Conservation (phyloP, 2,113 vertebrate genomes). For the Ceyx melanurus region DNA sequence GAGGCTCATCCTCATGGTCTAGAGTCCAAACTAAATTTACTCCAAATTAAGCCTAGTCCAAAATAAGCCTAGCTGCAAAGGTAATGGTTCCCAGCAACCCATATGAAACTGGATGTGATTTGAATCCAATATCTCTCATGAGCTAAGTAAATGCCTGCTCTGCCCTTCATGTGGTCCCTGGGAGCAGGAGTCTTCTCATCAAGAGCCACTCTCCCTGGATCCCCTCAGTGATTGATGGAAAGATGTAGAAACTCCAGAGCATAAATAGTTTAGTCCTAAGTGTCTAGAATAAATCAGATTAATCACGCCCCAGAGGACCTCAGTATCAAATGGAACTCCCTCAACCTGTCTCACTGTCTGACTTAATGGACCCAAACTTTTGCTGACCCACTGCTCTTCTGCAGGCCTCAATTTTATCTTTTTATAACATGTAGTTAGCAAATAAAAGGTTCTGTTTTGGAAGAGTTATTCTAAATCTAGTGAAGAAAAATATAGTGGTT, state of each 20-base stretch:
- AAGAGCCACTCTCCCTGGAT: slow-evolving; percentile 36
- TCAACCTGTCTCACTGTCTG: not conserved
- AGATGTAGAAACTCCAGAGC: slow-evolving; percentile 9
- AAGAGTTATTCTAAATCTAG: not conserved
- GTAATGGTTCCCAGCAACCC: not conserved
- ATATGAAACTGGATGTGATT: not conserved
- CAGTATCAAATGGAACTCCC: not conserved
- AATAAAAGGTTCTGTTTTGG: not conserved
- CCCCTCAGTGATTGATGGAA: slow-evolving; percentile 27
- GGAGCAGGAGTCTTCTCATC: not conserved
- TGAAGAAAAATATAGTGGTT: not conserved
- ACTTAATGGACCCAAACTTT: not conserved
- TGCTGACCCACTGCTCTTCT: not conserved
- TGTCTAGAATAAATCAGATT: not conserved
- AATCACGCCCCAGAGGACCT: slow-evolving; percentile 5
- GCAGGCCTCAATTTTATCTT: not conserved
- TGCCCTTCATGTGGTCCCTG: not conserved
- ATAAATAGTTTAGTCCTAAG: slow-evolving; percentile 21
- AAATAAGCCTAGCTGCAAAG: not conserved
- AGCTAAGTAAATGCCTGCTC: not conserved
- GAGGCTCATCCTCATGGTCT: not conserved
- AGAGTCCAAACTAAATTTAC: not conserved
- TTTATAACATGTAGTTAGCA: not conserved
- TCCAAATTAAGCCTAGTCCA: not conserved
- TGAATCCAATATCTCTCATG: not conserved